phyloP scores from a whole-genome alignment of 2,888 invertebrate species.

The Drosophila subquinaria region DNA sequence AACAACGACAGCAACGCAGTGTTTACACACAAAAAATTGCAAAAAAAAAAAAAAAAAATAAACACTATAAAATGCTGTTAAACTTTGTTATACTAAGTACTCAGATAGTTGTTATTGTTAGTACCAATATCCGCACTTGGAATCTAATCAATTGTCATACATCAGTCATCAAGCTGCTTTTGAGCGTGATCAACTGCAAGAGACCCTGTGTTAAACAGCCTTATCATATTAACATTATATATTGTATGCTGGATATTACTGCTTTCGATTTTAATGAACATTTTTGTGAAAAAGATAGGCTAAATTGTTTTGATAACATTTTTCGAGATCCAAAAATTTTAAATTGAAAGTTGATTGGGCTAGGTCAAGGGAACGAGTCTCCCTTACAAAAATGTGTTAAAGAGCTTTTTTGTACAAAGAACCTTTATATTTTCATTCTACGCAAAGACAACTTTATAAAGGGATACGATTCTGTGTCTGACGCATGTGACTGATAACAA shows the following conservation, averaged over 20 bases:
- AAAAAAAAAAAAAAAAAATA: slow-evolving; percentile 17
- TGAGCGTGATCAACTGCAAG: neutral
- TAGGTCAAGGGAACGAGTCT: neutral
- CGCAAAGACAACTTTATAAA: no score
- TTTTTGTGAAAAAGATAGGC: no score
- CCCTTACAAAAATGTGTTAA: no score
- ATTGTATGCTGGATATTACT: no score
- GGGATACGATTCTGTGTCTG: no score
- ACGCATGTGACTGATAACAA: no score
- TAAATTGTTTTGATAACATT: no score
- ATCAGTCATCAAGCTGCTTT: slow-evolving; percentile 3
- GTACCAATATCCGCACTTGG: slow-evolving; percentile 47
- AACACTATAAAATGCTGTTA: slow-evolving; percentile 33
- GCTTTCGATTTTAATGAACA: no score
- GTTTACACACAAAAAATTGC: slow-evolving; percentile 22
- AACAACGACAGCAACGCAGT: slow-evolving; percentile 30
- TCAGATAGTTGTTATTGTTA: slow-evolving; percentile 27
- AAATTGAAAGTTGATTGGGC: neutral
- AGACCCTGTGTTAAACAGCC: neutral
- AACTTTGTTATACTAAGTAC: slow-evolving; percentile 32
- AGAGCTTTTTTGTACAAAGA: no score
- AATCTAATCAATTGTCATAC: slow-evolving; percentile 64
- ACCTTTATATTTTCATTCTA: no score
- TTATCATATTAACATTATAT: neutral
- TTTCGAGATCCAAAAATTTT: no score